Conservation (phyloP, 2,797 vertebrate species). For the Takifugu ocellatus region DNA sequence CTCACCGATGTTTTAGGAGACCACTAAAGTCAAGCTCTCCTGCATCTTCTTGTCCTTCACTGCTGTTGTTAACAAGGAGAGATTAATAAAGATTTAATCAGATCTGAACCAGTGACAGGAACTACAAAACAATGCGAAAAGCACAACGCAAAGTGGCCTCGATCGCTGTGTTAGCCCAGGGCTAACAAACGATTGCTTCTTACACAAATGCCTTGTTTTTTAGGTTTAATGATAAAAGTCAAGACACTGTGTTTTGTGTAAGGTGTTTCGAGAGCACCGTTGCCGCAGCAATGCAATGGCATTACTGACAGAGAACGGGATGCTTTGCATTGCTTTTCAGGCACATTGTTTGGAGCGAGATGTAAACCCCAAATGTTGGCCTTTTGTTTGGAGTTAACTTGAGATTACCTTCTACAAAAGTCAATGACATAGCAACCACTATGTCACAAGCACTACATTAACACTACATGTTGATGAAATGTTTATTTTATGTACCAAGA, state of each 20-base stretch:
- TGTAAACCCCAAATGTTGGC: conserved; percentile 71
- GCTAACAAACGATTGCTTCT: conserved; percentile 74
- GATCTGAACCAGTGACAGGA: conserved; percentile 57
- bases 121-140: conserved; percentile 73
- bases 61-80: conserved; percentile 94
- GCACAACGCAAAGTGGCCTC: conserved; percentile 72
- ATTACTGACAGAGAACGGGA: conserved; percentile 71
- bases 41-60: conserved; percentile 99
- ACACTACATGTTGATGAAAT: conserved; percentile 37
- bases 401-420: conserved; percentile 64
- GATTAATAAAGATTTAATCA: conserved; percentile 75
- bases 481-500: conserved; percentile 19
- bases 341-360: conserved; percentile 71
- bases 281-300: conserved; percentile 67
- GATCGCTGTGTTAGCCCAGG: conserved; percentile 64
- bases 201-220: conserved; percentile 68
- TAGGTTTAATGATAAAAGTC: conserved; percentile 35
- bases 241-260: conserved; percentile 77
- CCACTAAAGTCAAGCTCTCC: conserved; percentile 99
- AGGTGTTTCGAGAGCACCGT: conserved; percentile 48
- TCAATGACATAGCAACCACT: conserved; percentile 68
- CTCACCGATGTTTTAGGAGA: conserved; percentile 99
- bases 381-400: conserved; percentile 61
- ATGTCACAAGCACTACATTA: conserved; percentile 42
- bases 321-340: conserved; percentile 80